Evolutionary conservation across 2,888 invertebrate species (phyloP).

Genomic region (Drosophila meridiana): DNA sequence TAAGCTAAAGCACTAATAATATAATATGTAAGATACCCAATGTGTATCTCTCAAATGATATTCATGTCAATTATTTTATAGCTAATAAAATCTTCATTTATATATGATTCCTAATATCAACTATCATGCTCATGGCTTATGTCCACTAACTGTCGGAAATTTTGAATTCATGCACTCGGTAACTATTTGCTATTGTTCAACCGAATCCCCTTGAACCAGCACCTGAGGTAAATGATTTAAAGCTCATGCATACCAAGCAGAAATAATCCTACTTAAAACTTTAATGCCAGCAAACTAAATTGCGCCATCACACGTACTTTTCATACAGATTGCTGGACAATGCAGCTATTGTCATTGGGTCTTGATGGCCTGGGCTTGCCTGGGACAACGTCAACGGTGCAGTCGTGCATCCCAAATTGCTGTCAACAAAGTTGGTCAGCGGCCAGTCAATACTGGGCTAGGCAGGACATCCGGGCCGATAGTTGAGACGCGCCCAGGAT

Average conservation of each 20-base stretch:
- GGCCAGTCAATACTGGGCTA: conserved; percentile 44
- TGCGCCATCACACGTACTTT: background rate
- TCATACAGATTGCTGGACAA: background rate
- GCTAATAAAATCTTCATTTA: no score
- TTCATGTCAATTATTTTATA: no score
- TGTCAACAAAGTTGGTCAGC: conserved; percentile 56
- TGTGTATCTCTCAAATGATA: no score
- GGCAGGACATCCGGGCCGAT: conserved; percentile 56
- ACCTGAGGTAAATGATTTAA: background rate
- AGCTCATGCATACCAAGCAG: background rate
- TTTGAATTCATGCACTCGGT: background rate
- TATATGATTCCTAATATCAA: background rate
- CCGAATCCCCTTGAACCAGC: background rate
- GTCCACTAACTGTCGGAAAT: background rate
- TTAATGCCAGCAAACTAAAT: background rate
- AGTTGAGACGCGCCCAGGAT: conserved; percentile 63
- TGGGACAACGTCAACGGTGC: conserved; percentile 53
- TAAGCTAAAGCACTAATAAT: no score
- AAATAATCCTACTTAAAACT: background rate
- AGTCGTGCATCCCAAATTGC: conserved; percentile 76
- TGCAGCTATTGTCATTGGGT: conserved; percentile 25
- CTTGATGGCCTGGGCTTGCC: conserved; percentile 19
- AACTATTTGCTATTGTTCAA: background rate
- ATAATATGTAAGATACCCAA: no score
- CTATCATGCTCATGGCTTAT: background rate